A percentile compares a stretch with the other conserved stretches of the same genome.
These are phyloP conservation scores for Brachionus plicatilis DNA, from an alignment of 1,140 invertebrate genomes.

Conservation along the genomic window DNA sequence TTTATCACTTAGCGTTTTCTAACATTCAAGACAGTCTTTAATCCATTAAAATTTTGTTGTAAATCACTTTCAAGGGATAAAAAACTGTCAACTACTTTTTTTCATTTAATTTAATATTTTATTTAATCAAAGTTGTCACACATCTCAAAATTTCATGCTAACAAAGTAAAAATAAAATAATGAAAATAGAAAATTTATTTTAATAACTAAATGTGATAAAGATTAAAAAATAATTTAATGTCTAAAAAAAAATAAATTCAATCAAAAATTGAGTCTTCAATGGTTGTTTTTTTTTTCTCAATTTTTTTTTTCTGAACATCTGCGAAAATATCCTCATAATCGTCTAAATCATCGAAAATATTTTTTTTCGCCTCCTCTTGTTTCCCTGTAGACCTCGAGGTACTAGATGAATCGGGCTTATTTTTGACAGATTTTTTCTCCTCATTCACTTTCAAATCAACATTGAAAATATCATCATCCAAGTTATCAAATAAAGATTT, in stretches of 20 bases:
- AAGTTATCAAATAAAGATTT: neutral
- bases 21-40: no score
- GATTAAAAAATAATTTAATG: neutral
- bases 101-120: no score
- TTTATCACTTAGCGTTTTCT: no score
- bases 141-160: no score
- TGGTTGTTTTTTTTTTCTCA: neutral
- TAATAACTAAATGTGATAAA: neutral
- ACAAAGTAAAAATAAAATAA: no score
- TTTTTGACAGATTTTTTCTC: neutral
- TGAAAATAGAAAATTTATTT: no score
- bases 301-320: neutral
- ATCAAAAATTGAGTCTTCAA: conserved; percentile 7
- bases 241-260: neutral
- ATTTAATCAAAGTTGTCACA: no score
- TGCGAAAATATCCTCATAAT: neutral
- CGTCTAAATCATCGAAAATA: conserved; percentile 13
- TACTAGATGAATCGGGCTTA: neutral
- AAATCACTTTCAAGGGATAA: no score
- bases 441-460: neutral
- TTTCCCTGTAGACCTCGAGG: neutral
- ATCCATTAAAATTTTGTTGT: no score
- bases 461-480: neutral
- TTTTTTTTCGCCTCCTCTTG: neutral
- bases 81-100: no score